A percentile compares a stretch with the other conserved stretches of the same genome.
Conservation (phyloP, 2,797 vertebrate genomes). For the Varecia variegata region DNA sequence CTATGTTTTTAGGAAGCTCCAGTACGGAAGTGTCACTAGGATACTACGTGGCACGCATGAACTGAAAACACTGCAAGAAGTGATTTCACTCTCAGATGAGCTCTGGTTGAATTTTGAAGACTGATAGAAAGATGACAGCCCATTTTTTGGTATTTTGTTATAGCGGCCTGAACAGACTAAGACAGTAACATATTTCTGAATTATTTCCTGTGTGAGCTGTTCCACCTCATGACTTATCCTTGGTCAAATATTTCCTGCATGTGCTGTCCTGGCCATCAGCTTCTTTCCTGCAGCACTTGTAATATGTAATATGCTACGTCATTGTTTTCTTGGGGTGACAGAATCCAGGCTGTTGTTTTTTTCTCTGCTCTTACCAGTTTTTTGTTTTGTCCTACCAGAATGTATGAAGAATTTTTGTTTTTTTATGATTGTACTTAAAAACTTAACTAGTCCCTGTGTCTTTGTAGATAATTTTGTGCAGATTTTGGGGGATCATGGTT, state of each 20-base stretch:
- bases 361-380: neutral
- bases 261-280: fast-evolving
- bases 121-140: neutral
- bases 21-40: neutral
- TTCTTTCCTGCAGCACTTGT: neutral
- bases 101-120: neutral
- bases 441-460: neutral
- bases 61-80: neutral
- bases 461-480: neutral
- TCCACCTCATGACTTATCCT: neutral
- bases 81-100: no score
- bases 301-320: fast-evolving
- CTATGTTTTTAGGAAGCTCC: neutral
- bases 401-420: neutral
- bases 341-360: neutral
- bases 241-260: neutral
- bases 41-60: fast-evolving
- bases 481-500: fast-evolving
- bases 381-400: neutral
- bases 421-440: neutral
- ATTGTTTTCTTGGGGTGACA: neutral
- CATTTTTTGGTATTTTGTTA: neutral
- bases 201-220: neutral
- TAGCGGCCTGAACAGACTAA: neutral
- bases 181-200: neutral